Base-by-base conservation (phyloP, 2,888 invertebrate genomes). In the Ophion costatus region DNA sequence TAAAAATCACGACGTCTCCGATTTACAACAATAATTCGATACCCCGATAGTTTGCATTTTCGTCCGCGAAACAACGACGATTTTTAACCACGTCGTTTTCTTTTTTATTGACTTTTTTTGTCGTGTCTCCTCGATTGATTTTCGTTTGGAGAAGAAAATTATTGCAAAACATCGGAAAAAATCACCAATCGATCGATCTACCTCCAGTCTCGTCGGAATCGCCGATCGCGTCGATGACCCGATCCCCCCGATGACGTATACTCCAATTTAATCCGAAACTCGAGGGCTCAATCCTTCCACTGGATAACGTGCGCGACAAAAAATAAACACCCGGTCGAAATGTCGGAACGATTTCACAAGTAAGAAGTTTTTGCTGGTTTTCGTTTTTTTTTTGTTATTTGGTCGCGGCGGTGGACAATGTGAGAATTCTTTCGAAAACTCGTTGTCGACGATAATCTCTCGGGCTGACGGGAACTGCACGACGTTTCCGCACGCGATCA, bases 341-440 rank as follows among this genome's bases (percentile, higher is more conserved):
- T 93, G 86, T 91, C 92, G 82, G 93, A 93, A 82, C 90, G 93
- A 87, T 93, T 93, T 90, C 93, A 93, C 91, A 93, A 92, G 93
- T 93, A 90, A 92, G 93, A 56, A 29, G 22, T 11, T 74, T 20
- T 45, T 9, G 22, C 10, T 64, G 11, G 33, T 24, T 69, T 59
- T 42, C 42, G 22, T 10, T 59, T 51, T 2, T 9, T 70, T 9
- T 42, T 38, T 80, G 77, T 14, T 45, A 70, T 45, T 59, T 29
- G 59, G 51, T 42, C 29, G 17, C n/a, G n/a, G 59, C 20, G 6
- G 20, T 20, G 17, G n/a, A 33, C 17, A n/a, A 11, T 24, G 4
- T 29, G n/a, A 29, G 17, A 42, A 71, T 57, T 70, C 22, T n/a
- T 20, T 11, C 6, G 45, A 45, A 45, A 45, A 45, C 45, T 45